phyloP scores from a whole-genome alignment of 1,140 invertebrate genomes.

The Sesamia nonagrioides region DNA sequence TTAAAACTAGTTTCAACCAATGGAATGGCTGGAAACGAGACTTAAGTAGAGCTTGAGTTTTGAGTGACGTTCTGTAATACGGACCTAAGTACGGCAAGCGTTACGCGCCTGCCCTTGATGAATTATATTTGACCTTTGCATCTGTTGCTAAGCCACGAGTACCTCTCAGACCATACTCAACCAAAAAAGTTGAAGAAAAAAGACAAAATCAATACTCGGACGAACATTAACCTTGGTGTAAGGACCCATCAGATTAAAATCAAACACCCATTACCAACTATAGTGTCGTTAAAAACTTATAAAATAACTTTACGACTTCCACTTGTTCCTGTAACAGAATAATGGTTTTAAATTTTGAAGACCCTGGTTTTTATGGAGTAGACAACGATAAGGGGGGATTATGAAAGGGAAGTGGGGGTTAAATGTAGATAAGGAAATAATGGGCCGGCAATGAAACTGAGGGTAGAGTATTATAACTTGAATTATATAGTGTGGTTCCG shows the following conservation, averaged over 20 bases:
- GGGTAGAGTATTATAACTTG: constrained; percentile 65
- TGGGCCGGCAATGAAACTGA: constrained; percentile 72
- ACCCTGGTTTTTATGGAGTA: constrained; percentile 78
- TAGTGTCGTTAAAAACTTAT: constrained; percentile 32
- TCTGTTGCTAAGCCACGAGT: too few relatives aligned
- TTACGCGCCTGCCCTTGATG: too few relatives aligned
- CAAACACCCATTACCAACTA: constrained; percentile 6
- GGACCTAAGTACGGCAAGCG: too few relatives aligned
- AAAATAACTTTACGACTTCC: constrained; percentile 46
- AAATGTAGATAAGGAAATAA: constrained; percentile 82
- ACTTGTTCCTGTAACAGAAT: constrained; percentile 71
- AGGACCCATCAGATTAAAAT: constrained; percentile 27
- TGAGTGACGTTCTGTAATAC: too few relatives aligned
- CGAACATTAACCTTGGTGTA: neutral
- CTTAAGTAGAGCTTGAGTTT: too few relatives aligned
- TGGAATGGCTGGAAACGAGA: too few relatives aligned
- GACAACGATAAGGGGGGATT: constrained; percentile 82
- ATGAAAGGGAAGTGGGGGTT: constrained; percentile 77
- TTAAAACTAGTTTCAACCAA: too few relatives aligned
- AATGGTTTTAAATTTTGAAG: constrained; percentile 80
- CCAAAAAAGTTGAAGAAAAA: neutral
- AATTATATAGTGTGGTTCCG: constrained; percentile 34
- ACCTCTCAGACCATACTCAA: too few relatives aligned
- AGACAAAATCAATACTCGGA: neutral
- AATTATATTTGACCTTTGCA: too few relatives aligned